Conservation (phyloP, 2,888 invertebrate species). For the Agrilus cyanescens region DNA sequence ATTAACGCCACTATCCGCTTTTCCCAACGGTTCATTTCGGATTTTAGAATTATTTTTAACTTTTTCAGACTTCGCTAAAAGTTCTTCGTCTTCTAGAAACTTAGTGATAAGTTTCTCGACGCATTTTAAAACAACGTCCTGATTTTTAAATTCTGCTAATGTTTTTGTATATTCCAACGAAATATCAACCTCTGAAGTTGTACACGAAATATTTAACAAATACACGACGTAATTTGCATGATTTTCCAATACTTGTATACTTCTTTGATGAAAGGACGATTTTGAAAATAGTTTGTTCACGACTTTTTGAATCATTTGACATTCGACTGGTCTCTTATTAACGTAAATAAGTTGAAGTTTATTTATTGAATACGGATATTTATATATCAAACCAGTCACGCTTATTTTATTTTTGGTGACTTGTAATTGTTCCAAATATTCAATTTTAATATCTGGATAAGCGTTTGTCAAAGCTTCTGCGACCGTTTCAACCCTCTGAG, state of each 20-base stretch:
- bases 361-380: constrained; percentile 34
- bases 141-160: constrained; percentile 41
- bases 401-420: constrained; percentile 36
- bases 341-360: constrained; percentile 52
- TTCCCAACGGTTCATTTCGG: constrained; percentile 12
- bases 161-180: constrained; percentile 39
- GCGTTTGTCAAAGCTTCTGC: constrained; percentile 40
- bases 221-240: constrained; percentile 32
- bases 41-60: no score
- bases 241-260: constrained; percentile 9
- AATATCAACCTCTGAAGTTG: constrained; percentile 39
- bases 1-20: constrained; percentile 20
- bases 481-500: constrained; percentile 43
- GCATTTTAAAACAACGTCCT: constrained; percentile 33
- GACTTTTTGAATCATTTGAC: constrained; percentile 39
- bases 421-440: constrained; percentile 31
- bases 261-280: constrained; percentile 7
- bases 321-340: constrained; percentile 46
- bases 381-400: constrained; percentile 46
- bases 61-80: no score
- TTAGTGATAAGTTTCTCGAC: constrained; percentile 30
- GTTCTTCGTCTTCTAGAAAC: constrained; percentile 19
- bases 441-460: constrained; percentile 33
- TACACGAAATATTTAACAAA: constrained; percentile 44
- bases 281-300: constrained; percentile 31